Conservation (phyloP, 1,140 invertebrate species). For the Ceratitis capitata region DNA sequence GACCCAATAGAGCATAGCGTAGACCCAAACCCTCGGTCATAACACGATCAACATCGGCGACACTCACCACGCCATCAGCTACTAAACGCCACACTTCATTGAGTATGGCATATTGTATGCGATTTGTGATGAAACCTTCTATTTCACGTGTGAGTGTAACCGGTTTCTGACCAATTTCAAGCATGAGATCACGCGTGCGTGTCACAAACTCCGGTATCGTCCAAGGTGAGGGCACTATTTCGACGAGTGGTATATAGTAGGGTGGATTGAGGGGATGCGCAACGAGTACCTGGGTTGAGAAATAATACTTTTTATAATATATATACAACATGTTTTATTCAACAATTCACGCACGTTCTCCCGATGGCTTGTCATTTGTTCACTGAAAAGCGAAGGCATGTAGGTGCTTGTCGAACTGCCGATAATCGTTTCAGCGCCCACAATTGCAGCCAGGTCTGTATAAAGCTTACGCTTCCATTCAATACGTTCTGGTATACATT, state of each 20-base stretch:
- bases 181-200: conserved; percentile 81
- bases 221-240: conserved; percentile 93
- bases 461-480: conserved; percentile 86
- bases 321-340: background rate
- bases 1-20: conserved; percentile 93
- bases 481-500: conserved; percentile 93
- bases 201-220: conserved; percentile 68
- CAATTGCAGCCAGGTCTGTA: conserved; percentile 77
- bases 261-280: conserved; percentile 97
- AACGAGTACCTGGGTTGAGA: conserved; percentile 60
- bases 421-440: conserved; percentile 76
- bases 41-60: conserved; percentile 89
- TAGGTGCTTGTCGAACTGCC: conserved; percentile 94
- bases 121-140: conserved; percentile 91
- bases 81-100: conserved; percentile 93
- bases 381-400: conserved; percentile 84
- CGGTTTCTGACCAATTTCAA: conserved; percentile 88
- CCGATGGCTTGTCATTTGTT: conserved; percentile 64
- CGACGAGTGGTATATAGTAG: conserved; percentile 92
- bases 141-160: conserved; percentile 86
- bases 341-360: conserved; percentile 49
- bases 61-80: conserved; percentile 81
- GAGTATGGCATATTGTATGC: conserved; percentile 95
- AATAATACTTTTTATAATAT: background rate
- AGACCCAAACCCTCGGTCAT: conserved; percentile 93